Conservation (phyloP, 2,113 vertebrate species). For the Emydocephalus ijimae region DNA sequence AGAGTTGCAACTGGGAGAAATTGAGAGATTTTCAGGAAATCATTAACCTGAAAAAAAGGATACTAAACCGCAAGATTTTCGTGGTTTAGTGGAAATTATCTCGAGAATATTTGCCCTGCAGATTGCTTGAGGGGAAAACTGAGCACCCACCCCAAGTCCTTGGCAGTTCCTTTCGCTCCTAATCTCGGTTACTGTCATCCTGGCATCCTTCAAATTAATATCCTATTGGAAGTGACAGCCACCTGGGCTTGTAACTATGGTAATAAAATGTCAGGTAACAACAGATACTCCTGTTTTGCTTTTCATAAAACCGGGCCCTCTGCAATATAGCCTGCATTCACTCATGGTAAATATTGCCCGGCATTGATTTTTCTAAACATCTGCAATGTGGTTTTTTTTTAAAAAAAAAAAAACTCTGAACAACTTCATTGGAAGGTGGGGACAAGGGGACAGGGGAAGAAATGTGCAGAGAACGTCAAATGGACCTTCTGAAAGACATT, state of each 20-base stretch:
- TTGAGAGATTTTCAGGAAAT: constrained; percentile 58
- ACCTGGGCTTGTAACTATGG: constrained; percentile 43
- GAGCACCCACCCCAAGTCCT: constrained; percentile 34
- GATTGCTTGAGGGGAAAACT: constrained; percentile 62
- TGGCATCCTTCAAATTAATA: constrained; percentile 55
- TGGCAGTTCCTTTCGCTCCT: constrained; percentile 42
- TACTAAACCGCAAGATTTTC: constrained; percentile 57
- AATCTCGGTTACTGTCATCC: constrained; percentile 59
- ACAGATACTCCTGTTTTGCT: constrained; percentile 30
- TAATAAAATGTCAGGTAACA: constrained; percentile 40
- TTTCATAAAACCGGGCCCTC: constrained; percentile 23
- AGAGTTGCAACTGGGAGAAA: constrained; percentile 36
- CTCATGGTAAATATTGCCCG: neutral
- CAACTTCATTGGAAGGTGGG: neutral
- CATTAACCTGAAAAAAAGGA: constrained; percentile 22
- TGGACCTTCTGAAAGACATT: too few species aligned
- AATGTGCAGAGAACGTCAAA: too few species aligned
- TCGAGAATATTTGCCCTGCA: constrained; percentile 67
- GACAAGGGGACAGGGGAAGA: neutral
- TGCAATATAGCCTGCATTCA: neutral
- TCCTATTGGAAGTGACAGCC: constrained; percentile 54
- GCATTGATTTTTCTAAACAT: neutral
- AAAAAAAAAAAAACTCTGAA: neutral
- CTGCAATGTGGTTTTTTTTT: neutral
- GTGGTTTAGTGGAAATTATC: constrained; percentile 66